Evolutionary conservation across 2,888 invertebrate genomes (phyloP), one percentile per base, ranked within the genome.

Genomic region (Stomorhina lunata): DNA sequence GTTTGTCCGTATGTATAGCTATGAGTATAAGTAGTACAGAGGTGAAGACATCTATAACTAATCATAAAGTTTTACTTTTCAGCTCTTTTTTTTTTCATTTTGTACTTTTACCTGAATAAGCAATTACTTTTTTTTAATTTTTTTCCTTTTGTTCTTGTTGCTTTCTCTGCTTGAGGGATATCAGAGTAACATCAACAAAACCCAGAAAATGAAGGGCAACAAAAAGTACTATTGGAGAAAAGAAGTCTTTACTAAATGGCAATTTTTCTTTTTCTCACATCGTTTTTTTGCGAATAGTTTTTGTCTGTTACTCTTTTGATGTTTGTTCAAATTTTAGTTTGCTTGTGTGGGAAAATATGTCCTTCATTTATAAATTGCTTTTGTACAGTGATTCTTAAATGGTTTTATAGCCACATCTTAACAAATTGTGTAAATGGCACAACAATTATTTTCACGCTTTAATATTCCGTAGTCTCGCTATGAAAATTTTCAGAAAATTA

Each of bases 1-100:
- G n/a, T n/a, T n/a, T n/a, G n/a, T n/a, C n/a, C n/a, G n/a, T n/a
- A n/a, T n/a, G n/a, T n/a, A n/a, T n/a, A n/a, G n/a, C n/a, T n/a
- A n/a, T n/a, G n/a, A n/a, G n/a, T n/a, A n/a, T n/a, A n/a, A n/a
- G n/a, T n/a, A n/a, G n/a, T n/a, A n/a, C n/a, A n/a, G n/a, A n/a
- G n/a, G n/a, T 27, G 55, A 40, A 45, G 68, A 29, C 50, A 61
- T 20, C 48, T 43, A 75, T 55, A 77, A 73, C 45, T 45, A 61
- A 77, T 68, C 29, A 45, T 63, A 77, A 68, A 77, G 55, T 77
- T 81, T 78, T 81, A n/a, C 50, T 61, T 57, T 63, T 50, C 53
- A 66, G 59, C 50, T 76, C 17, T 63, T 40, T 32, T 9, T 2
- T 29, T 20, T 29, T 17, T 45, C 9, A 25, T 22, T 20, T 34